Percentiles rank a stretch among this genome's conserved stretches.
Evolutionary conservation across 1,140 invertebrate species (phyloP).

Genomic region (Pseudomyrmex pallidus): DNA sequence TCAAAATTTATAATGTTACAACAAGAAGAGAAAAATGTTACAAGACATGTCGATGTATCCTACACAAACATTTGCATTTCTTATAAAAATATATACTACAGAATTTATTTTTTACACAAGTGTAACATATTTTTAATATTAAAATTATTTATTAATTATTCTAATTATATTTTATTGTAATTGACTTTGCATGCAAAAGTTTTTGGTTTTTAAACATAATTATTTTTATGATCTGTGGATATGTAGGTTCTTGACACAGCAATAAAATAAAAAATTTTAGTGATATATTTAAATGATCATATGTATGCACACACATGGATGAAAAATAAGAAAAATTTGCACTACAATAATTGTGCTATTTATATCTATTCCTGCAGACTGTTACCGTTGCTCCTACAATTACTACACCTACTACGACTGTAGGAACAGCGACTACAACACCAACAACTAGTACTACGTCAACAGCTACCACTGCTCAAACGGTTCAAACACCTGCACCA

Average conservation of each 20-base stretch:
- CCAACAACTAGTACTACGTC: conserved; percentile 72
- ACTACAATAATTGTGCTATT: neutral
- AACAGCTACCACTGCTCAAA: conserved; percentile 74
- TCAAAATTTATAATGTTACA: no score
- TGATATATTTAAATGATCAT: neutral
- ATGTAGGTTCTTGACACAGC: neutral
- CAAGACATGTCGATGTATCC: neutral
- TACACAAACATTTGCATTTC: neutral
- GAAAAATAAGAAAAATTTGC: neutral
- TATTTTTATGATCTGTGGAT: no score
- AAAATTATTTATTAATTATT: neutral
- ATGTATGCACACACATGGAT: no score
- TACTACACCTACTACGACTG: conserved; percentile 77
- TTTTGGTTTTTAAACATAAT: no score
- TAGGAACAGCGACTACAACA: conserved; percentile 77
- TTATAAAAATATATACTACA: neutral
- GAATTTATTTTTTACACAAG: conserved; percentile 1
- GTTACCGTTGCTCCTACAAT: conserved; percentile 82
- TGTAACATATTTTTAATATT: neutral
- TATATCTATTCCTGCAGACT: conserved; percentile 73
- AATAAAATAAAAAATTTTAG: neutral
- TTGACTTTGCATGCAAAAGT: conserved; percentile 12
- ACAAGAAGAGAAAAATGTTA: neutral
- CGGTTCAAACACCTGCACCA: conserved; percentile 78
- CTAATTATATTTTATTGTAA: conserved; percentile 1